These are phyloP conservation scores for Callionymus lyra DNA, from an alignment of 2,113 vertebrate genomes.

Conservation along the genomic window DNA sequence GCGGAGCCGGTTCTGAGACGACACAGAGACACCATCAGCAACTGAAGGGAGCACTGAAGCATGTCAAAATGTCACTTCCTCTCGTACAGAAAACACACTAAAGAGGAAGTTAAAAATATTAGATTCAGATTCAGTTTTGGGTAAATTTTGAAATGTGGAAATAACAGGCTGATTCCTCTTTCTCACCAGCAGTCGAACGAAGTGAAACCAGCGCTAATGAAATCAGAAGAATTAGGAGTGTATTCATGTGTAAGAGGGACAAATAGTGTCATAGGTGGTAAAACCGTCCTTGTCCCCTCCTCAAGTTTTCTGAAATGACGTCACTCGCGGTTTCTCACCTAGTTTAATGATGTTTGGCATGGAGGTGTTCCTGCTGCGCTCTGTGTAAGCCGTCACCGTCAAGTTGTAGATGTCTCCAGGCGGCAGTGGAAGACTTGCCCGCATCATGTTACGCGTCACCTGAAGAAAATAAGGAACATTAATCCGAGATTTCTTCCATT, in stretches of 20 bases:
- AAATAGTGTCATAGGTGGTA: too few species aligned
- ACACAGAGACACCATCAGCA: background rate
- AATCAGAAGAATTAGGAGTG: too few species aligned
- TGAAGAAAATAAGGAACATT: conserved; percentile 30
- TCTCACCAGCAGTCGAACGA: background rate
- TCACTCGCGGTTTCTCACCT: conserved; percentile 72
- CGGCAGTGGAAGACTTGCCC: conserved; percentile 77
- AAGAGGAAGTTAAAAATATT: conserved; percentile 30
- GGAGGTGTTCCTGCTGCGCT: conserved; percentile 83
- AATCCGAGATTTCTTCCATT: background rate
- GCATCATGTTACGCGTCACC: conserved; percentile 86
- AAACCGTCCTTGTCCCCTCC: too few species aligned
- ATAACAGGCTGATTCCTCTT: background rate
- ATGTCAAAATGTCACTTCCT: conserved; percentile 8
- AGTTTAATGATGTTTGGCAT: conserved; percentile 79
- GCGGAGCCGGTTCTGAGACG: conserved; percentile 81
- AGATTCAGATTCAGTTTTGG: conserved; percentile 11
- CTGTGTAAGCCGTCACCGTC: conserved; percentile 88
- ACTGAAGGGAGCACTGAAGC: too few species aligned
- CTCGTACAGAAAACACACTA: background rate
- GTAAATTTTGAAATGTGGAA: background rate
- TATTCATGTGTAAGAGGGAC: too few species aligned
- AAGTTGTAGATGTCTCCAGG: conserved; percentile 94
- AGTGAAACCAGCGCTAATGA: too few species aligned
- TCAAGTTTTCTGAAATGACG: too few species aligned